Evolutionary conservation across 2,113 vertebrate species (phyloP).

Genomic region (Ciconia boyciana): DNA sequence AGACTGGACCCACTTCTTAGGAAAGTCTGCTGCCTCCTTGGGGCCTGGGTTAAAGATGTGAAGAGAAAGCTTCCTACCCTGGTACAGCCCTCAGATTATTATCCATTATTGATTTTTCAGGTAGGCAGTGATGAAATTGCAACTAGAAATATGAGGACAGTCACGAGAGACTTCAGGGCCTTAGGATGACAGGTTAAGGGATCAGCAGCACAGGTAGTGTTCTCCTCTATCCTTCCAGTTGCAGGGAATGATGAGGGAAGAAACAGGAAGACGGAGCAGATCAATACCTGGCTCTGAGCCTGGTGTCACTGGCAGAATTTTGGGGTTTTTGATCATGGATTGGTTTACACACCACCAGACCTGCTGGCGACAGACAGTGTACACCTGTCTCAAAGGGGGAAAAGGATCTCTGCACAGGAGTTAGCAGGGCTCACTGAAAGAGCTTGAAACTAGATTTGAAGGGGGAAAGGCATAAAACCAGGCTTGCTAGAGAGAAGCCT

Average conservation of each 20-base stretch:
- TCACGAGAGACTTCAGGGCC: not conserved
- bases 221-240: not conserved
- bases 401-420: not conserved
- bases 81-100: not conserved
- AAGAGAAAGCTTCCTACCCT: not conserved
- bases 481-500: too few relatives aligned
- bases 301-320: not conserved
- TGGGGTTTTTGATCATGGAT: too few relatives aligned
- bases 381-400: not conserved
- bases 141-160: not conserved
- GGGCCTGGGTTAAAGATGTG: not conserved
- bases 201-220: not conserved
- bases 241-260: too few relatives aligned
- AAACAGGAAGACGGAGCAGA: not conserved
- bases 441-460: not conserved
- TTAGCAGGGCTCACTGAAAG: not conserved
- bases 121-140: rapidly evolving
- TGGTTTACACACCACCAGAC: not conserved
- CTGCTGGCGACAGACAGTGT: not conserved
- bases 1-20: not conserved
- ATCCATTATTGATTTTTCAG: not conserved
- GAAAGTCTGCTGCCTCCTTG: not conserved
- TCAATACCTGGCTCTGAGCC: not conserved
- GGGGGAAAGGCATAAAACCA: too few relatives aligned
- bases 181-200: not conserved